Evolutionary conservation across 2,797 vertebrate genomes (phyloP).

Genomic region (Diceros bicornis): DNA sequence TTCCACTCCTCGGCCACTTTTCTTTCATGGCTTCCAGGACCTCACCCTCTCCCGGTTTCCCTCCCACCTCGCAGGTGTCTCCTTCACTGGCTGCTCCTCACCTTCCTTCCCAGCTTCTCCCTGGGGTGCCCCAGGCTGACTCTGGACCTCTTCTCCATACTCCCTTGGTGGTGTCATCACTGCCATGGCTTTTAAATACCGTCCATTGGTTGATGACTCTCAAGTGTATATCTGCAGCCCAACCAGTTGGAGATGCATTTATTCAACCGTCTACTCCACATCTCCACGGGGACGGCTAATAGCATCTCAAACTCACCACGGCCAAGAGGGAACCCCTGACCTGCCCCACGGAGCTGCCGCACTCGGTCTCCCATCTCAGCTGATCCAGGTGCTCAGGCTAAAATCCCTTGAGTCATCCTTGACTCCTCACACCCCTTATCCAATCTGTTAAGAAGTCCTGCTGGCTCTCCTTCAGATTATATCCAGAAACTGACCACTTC

Average conservation of each 20-base stretch:
- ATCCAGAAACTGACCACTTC: background rate
- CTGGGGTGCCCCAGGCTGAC: background rate
- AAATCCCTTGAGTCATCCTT: background rate
- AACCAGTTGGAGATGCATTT: background rate
- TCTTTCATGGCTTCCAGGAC: background rate
- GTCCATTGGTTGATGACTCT: background rate
- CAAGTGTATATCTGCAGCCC: background rate
- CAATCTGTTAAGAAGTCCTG: background rate
- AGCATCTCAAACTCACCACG: too few species aligned
- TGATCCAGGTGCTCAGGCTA: fast-evolving
- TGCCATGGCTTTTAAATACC: background rate
- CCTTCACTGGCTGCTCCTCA: too few species aligned
- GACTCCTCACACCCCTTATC: background rate
- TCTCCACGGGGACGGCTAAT: background rate
- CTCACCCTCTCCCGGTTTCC: background rate
- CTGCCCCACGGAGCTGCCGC: background rate
- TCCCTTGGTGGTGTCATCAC: background rate
- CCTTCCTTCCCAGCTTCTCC: background rate
- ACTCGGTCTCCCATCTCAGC: fast-evolving
- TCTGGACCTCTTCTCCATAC: background rate
- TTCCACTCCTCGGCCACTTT: fast-evolving
- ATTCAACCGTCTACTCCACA: background rate
- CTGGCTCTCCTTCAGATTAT: background rate
- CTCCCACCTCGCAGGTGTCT: background rate
- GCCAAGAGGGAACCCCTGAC: background rate